phyloP scores from a whole-genome alignment of 2,888 invertebrate genomes.

The Lingula anatina region DNA sequence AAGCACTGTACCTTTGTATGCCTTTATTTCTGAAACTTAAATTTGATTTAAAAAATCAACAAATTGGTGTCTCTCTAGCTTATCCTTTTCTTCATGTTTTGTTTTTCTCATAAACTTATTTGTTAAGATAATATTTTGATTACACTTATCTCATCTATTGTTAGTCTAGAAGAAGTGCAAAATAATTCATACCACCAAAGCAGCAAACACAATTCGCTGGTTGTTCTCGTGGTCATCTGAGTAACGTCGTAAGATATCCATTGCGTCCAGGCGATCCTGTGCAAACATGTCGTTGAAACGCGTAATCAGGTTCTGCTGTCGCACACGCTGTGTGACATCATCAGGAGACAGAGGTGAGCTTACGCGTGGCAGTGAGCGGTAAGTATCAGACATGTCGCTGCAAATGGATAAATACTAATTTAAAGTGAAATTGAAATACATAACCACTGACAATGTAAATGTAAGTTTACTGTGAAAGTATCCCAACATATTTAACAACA shows the following conservation, averaged over 20 bases:
- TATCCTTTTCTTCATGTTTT: too few relatives aligned
- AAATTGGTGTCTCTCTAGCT: too few relatives aligned
- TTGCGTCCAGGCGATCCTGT: slow-evolving; percentile 47
- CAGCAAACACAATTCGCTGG: slow-evolving; percentile 47
- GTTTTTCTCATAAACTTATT: too few relatives aligned
- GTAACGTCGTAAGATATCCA: slow-evolving; percentile 47
- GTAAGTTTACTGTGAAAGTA: too few relatives aligned
- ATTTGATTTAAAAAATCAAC: too few relatives aligned
- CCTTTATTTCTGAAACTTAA: too few relatives aligned
- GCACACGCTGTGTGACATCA: slow-evolving; percentile 44
- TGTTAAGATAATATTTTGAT: too few relatives aligned
- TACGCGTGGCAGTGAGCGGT: slow-evolving; percentile 35
- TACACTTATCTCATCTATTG: too few relatives aligned
- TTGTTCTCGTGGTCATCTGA: slow-evolving; percentile 50
- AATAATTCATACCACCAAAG: slow-evolving; percentile 45
- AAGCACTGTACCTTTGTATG: too few relatives aligned
- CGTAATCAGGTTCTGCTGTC: slow-evolving; percentile 43
- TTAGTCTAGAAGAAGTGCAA: too few relatives aligned
- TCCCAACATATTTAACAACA: too few relatives aligned
- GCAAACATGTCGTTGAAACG: slow-evolving; percentile 51
- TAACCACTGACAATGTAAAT: too few relatives aligned
- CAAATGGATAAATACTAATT: not conserved
- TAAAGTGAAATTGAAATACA: not conserved
- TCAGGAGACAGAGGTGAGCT: slow-evolving; percentile 41
- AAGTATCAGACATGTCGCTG: slow-evolving; percentile 21